phyloP scores from a whole-genome alignment of 2,113 vertebrate species.

The Psophia crepitans region DNA sequence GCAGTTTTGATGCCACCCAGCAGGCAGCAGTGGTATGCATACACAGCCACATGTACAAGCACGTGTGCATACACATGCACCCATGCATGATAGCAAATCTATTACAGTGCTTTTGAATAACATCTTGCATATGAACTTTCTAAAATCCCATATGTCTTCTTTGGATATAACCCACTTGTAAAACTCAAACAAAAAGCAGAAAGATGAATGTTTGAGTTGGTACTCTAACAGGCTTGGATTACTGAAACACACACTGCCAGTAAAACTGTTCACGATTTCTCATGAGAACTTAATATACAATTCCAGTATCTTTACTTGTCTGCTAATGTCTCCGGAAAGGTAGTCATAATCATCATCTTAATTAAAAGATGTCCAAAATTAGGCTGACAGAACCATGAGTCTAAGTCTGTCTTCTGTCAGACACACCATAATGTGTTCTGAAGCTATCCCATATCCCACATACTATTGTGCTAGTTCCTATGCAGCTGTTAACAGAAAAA shows the following conservation, averaged over 20 bases:
- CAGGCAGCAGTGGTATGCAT: neutral
- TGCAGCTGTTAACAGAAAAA: neutral
- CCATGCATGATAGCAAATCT: neutral
- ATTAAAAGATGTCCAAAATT: constrained; percentile 39
- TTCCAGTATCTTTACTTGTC: neutral
- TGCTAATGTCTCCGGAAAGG: constrained; percentile 16
- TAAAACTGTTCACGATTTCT: neutral
- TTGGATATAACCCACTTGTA: neutral
- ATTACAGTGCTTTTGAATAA: neutral
- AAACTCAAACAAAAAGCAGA: constrained; percentile 22
- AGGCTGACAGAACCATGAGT: constrained; percentile 8
- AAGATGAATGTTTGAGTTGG: neutral
- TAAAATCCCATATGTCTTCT: neutral
- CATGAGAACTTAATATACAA: neutral
- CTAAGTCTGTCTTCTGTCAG: neutral
- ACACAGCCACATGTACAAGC: neutral
- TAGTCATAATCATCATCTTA: constrained; percentile 24
- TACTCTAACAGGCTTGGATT: neutral
- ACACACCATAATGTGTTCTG: neutral
- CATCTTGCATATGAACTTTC: neutral
- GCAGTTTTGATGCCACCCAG: neutral
- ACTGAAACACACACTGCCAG: neutral
- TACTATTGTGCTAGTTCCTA: neutral
- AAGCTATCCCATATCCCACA: neutral
- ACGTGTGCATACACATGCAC: neutral